Conservation (phyloP, 2,888 invertebrate genomes). For the Ypsolopha scabrella region DNA sequence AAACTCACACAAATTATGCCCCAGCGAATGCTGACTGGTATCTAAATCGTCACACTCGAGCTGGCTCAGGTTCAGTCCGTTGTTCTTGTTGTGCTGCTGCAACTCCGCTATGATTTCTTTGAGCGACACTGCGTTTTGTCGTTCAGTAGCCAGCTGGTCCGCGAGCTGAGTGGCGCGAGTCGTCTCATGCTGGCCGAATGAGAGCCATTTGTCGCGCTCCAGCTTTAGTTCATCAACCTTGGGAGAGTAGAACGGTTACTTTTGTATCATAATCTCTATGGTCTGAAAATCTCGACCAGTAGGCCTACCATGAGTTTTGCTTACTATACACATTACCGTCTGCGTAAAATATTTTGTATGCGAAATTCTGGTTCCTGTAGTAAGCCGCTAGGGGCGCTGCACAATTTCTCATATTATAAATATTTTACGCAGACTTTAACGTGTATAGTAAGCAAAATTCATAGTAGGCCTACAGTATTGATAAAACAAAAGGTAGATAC, state of each 20-base stretch:
- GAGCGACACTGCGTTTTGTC: slow-evolving; percentile 27
- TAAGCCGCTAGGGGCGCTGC: too few relatives aligned
- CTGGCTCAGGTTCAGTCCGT: slow-evolving; percentile 39
- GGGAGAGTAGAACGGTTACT: slow-evolving; percentile 8
- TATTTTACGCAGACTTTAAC: too few relatives aligned
- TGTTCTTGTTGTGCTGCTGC: slow-evolving; percentile 39
- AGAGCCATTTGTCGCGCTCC: slow-evolving; percentile 46
- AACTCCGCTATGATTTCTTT: slow-evolving; percentile 43
- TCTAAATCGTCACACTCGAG: slow-evolving; percentile 56
- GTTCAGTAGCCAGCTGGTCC: slow-evolving; percentile 40
- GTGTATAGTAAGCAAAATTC: too few relatives aligned
- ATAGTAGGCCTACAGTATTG: too few relatives aligned
- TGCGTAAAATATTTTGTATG: too few relatives aligned
- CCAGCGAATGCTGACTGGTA: slow-evolving; percentile 35
- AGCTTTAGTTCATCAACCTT: slow-evolving; percentile 58
- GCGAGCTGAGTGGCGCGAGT: slow-evolving; percentile 26
- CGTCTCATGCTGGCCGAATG: slow-evolving; percentile 35
- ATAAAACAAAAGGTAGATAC: too few relatives aligned
- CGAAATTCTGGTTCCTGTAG: too few relatives aligned
- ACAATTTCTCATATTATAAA: too few relatives aligned
- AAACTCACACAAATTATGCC: slow-evolving; percentile 46
- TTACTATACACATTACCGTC: too few relatives aligned
- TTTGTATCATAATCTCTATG: too few relatives aligned
- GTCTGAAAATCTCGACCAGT: too few relatives aligned
- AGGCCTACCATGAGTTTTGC: too few relatives aligned